These are phyloP conservation scores for Torymus tubicola DNA, from an alignment of 2,888 invertebrate species.

Conservation along the genomic window DNA sequence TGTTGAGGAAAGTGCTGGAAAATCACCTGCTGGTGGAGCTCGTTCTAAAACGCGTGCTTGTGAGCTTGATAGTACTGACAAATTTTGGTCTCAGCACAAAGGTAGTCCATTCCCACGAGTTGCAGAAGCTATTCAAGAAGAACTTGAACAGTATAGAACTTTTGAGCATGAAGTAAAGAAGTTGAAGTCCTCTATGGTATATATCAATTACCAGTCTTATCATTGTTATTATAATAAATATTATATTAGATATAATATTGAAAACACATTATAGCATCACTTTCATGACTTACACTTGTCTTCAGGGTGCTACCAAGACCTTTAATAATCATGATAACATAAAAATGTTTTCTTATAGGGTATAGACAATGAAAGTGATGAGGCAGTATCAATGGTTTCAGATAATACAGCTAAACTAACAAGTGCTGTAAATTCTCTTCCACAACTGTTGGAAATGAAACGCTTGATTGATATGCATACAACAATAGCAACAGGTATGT, in stretches of 20 bases:
- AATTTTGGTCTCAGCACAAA: constrained; percentile 95
- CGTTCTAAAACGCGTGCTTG: constrained; percentile 90
- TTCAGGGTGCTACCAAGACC: not conserved
- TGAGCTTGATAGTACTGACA: constrained; percentile 92
- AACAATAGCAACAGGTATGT: constrained; percentile 92
- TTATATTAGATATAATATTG: not conserved
- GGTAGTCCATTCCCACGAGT: constrained; percentile 96
- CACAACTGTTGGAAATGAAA: constrained; percentile 97
- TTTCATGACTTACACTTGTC: not conserved
- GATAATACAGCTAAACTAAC: constrained; percentile 96
- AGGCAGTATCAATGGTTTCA: constrained; percentile 89
- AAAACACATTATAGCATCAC: not conserved
- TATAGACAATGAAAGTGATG: constrained; percentile 91
- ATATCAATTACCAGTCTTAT: constrained; percentile 7
- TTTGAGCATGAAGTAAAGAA: constrained; percentile 98
- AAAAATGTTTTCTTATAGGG: constrained; percentile 77
- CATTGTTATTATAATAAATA: not conserved
- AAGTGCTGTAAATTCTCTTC: constrained; percentile 95
- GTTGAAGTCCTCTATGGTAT: constrained; percentile 92
- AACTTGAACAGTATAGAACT: constrained; percentile 93
- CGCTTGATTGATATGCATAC: constrained; percentile 99
- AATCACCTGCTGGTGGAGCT: constrained; percentile 80
- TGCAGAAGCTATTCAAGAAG: constrained; percentile 99
- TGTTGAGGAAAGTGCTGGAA: constrained; percentile 81
- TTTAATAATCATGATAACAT: not conserved